These are phyloP conservation scores for Torymus texanus DNA, from an alignment of 2,888 invertebrate genomes.

Conservation along the genomic window DNA sequence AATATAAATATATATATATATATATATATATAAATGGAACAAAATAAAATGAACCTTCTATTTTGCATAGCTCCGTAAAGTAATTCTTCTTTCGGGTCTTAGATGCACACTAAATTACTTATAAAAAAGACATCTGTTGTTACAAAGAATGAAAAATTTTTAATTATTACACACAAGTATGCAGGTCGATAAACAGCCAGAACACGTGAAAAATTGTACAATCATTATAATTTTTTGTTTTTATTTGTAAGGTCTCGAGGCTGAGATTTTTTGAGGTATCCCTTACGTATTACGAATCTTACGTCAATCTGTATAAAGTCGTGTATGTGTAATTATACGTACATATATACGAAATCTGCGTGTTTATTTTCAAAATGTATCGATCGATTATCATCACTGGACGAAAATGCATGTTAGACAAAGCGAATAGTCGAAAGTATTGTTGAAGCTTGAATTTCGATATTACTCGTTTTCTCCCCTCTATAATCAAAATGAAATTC, in stretches of 20 bases:
- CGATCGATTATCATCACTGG: constrained; percentile 46
- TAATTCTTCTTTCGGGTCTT: constrained; percentile 70
- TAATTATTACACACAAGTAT: constrained; percentile 62
- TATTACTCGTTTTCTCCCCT: constrained; percentile 38
- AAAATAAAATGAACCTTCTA: constrained; percentile 72
- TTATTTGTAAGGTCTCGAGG: constrained; percentile 47
- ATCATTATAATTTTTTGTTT: constrained; percentile 45
- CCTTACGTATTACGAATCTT: constrained; percentile 42
- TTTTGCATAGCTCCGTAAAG: constrained; percentile 71
- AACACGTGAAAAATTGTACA: constrained; percentile 52
- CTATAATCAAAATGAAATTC: constrained; percentile 39
- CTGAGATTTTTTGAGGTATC: constrained; percentile 36
- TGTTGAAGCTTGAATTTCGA: constrained; percentile 41
- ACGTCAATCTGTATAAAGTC: constrained; percentile 45
- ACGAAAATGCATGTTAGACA: constrained; percentile 55
- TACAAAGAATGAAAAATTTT: constrained; percentile 64
- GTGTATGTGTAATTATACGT: constrained; percentile 43
- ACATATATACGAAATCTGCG: constrained; percentile 52
- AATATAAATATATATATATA: constrained; percentile 64
- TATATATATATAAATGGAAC: constrained; percentile 54
- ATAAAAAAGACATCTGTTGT: constrained; percentile 65
- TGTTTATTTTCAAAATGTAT: constrained; percentile 53
- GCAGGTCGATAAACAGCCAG: constrained; percentile 52
- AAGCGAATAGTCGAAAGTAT: constrained; percentile 34
- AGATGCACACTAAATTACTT: constrained; percentile 71